phyloP scores from a whole-genome alignment of 2,888 invertebrate genomes.

The Nycteola revayana region DNA sequence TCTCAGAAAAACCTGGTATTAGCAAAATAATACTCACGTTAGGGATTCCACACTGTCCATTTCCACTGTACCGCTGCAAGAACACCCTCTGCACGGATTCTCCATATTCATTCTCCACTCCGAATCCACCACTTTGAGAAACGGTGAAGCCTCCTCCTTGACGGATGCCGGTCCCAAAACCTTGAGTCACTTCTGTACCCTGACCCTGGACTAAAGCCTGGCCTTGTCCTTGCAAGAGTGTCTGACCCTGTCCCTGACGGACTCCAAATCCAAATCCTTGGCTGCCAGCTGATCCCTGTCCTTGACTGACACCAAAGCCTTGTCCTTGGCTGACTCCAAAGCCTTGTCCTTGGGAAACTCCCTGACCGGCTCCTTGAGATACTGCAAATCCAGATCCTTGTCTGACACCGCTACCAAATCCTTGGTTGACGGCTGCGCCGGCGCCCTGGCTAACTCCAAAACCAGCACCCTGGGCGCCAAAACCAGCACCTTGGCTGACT shows the following conservation, averaged over 20 bases:
- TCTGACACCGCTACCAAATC: not conserved
- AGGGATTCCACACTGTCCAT: constrained; percentile 55
- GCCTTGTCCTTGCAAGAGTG: constrained; percentile 24
- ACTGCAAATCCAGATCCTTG: constrained; percentile 2
- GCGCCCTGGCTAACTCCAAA: constrained; percentile 5
- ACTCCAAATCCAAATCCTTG: constrained; percentile 18
- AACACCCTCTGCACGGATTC: constrained; percentile 23
- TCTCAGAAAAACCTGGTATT: too few relatives aligned
- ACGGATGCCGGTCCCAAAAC: constrained; percentile 21
- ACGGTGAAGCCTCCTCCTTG: constrained; percentile 17
- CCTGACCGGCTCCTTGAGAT: constrained; percentile 7
- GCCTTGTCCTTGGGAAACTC: constrained; percentile 12
- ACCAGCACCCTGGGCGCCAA: not conserved
- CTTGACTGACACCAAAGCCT: constrained; percentile 16
- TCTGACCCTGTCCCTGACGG: constrained; percentile 12
- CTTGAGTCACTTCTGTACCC: constrained; percentile 23
- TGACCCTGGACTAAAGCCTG: constrained; percentile 30
- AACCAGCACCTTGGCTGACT: constrained; percentile 1
- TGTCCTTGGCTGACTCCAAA: constrained; percentile 10
- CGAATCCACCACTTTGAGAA: constrained; percentile 19
- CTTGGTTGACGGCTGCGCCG: constrained; percentile 6
- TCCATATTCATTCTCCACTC: constrained; percentile 25
- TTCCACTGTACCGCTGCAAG: constrained; percentile 15
- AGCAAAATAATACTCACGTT: constrained; percentile 58
- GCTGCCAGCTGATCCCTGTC: constrained; percentile 15